Conservation (phyloP, 2,113 vertebrate species). For the Brachirus orientalis region DNA sequence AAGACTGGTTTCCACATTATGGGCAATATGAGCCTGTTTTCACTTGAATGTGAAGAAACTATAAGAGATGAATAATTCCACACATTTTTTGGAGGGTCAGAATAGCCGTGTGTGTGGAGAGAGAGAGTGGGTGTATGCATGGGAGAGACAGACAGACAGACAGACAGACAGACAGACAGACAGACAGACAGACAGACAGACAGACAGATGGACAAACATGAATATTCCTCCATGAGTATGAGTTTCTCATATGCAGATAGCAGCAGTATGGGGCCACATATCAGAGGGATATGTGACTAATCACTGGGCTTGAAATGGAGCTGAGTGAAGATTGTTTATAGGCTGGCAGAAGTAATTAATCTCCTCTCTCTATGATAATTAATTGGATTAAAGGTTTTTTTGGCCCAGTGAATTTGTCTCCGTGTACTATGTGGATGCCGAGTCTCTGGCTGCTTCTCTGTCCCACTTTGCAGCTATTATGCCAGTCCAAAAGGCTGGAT, state of each 20-base stretch:
- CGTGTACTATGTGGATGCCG: conserved; percentile 46
- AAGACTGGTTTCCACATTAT: too few relatives aligned
- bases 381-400: conserved; percentile 75
- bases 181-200: too few relatives aligned
- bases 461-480: conserved; percentile 29
- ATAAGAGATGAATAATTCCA: conserved; percentile 1
- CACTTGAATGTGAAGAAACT: conserved; percentile 28
- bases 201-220: background rate
- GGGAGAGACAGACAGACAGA: too few relatives aligned
- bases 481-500: conserved; percentile 37
- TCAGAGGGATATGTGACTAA: conserved; percentile 45
- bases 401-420: conserved; percentile 59
- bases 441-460: conserved; percentile 40
- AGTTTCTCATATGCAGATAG: conserved; percentile 24
- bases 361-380: conserved; percentile 69
- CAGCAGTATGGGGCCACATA: conserved; percentile 17
- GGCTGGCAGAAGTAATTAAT: conserved; percentile 82
- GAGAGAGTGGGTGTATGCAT: background rate
- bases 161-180: too few relatives aligned
- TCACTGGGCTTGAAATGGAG: conserved; percentile 69
- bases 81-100: conserved; percentile 12
- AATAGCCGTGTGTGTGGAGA: conserved; percentile 21
- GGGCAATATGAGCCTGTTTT: conserved; percentile 8
- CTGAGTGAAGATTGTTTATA: conserved; percentile 77
- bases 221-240: conserved; percentile 21